Evolutionary conservation across 1,140 invertebrate genomes (phyloP).

Genomic region (Plutomurus gul): DNA sequence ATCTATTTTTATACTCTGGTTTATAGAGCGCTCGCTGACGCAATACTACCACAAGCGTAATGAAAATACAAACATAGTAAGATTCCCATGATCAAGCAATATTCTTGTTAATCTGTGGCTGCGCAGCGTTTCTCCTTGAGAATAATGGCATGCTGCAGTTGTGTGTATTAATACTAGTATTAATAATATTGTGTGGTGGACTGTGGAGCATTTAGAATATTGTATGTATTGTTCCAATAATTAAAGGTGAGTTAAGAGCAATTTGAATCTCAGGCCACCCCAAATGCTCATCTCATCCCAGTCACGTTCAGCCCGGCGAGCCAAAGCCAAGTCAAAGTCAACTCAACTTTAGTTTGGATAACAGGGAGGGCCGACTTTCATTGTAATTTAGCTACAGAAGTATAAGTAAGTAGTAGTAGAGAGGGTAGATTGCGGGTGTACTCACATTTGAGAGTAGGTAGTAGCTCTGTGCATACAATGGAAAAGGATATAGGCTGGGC

Average conservation of each 20-base stretch:
- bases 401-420: neutral
- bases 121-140: too few relatives aligned
- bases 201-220: neutral
- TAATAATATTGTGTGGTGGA: too few relatives aligned
- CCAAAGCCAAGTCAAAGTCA: slow-evolving; percentile 29
- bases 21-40: too few relatives aligned
- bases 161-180: too few relatives aligned
- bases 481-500: neutral
- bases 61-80: too few relatives aligned
- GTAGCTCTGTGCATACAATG: neutral
- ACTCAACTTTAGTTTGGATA: too few relatives aligned
- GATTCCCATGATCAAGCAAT: too few relatives aligned
- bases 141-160: too few relatives aligned
- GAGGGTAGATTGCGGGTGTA: neutral
- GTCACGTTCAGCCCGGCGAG: slow-evolving; percentile 22
- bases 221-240: slow-evolving; percentile 24
- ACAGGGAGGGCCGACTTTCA: neutral
- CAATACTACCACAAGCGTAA: too few relatives aligned
- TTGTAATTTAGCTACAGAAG: neutral
- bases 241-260: slow-evolving; percentile 29
- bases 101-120: too few relatives aligned
- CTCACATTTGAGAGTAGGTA: neutral
- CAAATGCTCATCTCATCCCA: slow-evolving; percentile 22
- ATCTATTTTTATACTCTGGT: neutral
- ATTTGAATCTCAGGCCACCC: slow-evolving; percentile 25